Percentiles rank a stretch among this genome's conserved stretches.
phyloP scores from a whole-genome alignment of 2,797 vertebrate genomes.

The Parauchenoglanis punctatus region DNA sequence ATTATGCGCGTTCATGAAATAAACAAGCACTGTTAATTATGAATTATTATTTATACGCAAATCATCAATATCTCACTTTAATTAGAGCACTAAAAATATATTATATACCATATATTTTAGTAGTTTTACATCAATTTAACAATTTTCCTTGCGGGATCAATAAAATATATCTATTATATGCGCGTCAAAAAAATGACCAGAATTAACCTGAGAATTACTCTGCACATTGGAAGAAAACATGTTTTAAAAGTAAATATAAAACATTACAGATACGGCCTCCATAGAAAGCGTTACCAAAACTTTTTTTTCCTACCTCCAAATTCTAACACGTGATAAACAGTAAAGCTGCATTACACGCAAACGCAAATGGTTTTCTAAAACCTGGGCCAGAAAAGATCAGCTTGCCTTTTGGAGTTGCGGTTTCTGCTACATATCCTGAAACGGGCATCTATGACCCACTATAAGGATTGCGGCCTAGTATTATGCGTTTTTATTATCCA shows the following conservation, averaged over 20 bases:
- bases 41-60: not conserved
- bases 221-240: not conserved
- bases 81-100: no score
- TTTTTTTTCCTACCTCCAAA: not conserved
- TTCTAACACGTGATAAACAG: no score
- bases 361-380: not conserved
- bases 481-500: no score
- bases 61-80: no score
- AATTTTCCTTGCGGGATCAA: no score
- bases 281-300: not conserved
- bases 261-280: not conserved
- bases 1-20: no score
- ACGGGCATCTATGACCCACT: not conserved
- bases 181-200: not conserved
- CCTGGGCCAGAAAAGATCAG: no score
- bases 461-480: no score
- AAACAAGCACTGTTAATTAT: not conserved
- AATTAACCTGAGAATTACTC: not conserved
- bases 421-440: not conserved
- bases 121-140: no score
- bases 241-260: not conserved
- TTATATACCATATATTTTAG: not conserved
- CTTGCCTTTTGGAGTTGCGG: not conserved
- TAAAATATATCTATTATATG: not conserved
- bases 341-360: not conserved